Evolutionary conservation across 2,888 invertebrate species (phyloP).

Genomic region (Salpingus planirostris): DNA sequence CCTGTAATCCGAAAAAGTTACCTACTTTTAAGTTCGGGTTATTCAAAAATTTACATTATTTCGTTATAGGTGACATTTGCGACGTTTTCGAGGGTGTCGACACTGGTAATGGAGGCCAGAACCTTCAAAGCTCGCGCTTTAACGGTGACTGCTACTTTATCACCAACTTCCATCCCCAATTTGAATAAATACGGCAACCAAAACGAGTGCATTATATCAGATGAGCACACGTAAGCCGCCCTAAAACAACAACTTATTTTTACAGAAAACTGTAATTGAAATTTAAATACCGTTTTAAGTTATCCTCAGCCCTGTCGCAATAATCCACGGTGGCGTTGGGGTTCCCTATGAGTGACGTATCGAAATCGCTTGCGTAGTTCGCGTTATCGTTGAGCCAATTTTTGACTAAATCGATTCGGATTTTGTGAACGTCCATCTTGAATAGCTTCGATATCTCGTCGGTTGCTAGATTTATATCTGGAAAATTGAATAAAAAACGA

Average conservation of each 20-base stretch:
- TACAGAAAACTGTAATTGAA: too few species aligned
- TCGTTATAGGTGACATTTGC: conserved; percentile 20
- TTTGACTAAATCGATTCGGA: conserved; percentile 37
- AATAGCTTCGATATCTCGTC: conserved; percentile 40
- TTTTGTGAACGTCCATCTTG: conserved; percentile 34
- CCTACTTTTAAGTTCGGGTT: conserved; percentile 6
- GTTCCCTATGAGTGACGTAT: neutral
- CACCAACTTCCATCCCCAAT: conserved; percentile 14
- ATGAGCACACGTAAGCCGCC: conserved; percentile 24
- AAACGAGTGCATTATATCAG: conserved; percentile 5
- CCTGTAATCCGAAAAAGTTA: conserved; percentile 20
- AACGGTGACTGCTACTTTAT: conserved; percentile 6
- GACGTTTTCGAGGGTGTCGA: conserved; percentile 20
- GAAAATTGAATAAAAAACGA: conserved; percentile 8
- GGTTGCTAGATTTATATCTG: conserved; percentile 45
- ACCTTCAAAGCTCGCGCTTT: conserved; percentile 28
- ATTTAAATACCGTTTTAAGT: too few species aligned
- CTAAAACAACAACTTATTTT: conserved; percentile 16
- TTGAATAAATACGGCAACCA: conserved; percentile 20
- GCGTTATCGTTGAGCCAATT: conserved; percentile 33
- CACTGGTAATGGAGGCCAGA: conserved; percentile 27
- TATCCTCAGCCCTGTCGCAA: too few species aligned
- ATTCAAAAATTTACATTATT: conserved; percentile 24
- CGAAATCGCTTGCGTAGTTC: neutral
- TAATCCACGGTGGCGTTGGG: too few species aligned